Evolutionary conservation across 2,797 vertebrate species (phyloP), one percentile per base, ranked within the genome.

Genomic region (Chloroceryle amazona): DNA sequence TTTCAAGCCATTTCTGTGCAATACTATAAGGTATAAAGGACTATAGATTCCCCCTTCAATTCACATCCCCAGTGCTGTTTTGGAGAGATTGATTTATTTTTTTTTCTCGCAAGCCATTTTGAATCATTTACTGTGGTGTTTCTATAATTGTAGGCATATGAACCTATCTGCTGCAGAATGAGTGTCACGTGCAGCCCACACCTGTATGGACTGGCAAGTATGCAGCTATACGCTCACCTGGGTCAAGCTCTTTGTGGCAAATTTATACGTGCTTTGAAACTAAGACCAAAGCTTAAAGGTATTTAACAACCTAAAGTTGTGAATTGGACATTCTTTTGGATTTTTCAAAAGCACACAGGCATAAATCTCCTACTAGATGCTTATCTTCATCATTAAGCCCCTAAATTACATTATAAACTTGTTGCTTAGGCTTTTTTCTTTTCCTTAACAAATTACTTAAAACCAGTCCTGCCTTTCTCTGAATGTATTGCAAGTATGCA

Each of bases 301-400:
- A 81, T 65, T 95, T 79, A 90, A 55, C 33, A 86, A 63, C 8
- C 3, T 42, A 2, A 57, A 60, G 11, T 49, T 46, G 17, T 71
- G 70, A 92, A 85, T 58, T 82, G 70, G 51, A 71, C 57, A 80
- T 51, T 7, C 8, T 51, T 73, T 28, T 14, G 5, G 16, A 87
- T 76, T 91, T 91, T 92, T 90, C 25, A 61, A 82, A 93, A 60
- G 18, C 25, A 37, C 9, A 44, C 3, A 78, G 20, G 51, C 47
- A 87, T 91, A 84, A 95, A 94, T 96, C 71, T 92, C 71, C 41
- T 23, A 22, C 44, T 78, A 87, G 81, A 93, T 87, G 29, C 15
- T 85, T 92, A 94, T 89, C 93, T 82, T 63, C 41, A 71, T 92
- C 84, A 89, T 96, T 93, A 96, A 80, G 74, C 25, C 47, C 61